These are phyloP conservation scores for Hucho hucho DNA, from an alignment of 2,113 vertebrate genomes.

Conservation along the genomic window DNA sequence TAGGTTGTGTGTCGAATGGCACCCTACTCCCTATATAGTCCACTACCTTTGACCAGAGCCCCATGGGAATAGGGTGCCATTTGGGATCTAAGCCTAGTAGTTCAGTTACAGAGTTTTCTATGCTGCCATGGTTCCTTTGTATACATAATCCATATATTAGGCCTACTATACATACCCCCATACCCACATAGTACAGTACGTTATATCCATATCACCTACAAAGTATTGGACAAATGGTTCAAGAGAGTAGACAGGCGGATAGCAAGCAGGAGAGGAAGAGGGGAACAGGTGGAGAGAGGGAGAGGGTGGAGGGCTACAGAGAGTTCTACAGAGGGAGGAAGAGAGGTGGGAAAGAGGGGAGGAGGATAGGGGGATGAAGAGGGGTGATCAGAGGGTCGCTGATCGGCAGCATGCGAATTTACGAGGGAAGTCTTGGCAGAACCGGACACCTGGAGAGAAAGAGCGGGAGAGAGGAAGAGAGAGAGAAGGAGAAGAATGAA, in stretches of 20 bases:
- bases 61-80: too few species aligned
- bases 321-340: conserved; percentile 1
- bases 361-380: conserved; percentile 1
- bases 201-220: conserved; percentile 18
- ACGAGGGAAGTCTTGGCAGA: conserved; percentile 49
- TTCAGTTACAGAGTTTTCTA: conserved; percentile 22
- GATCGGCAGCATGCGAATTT: conserved; percentile 66
- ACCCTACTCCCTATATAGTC: too few species aligned
- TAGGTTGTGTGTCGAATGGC: conserved; percentile 7
- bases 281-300: conserved; percentile 28
- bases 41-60: too few species aligned
- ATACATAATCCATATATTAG: background rate
- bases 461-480: conserved; percentile 38
- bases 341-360: conserved; percentile 26
- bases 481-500: background rate
- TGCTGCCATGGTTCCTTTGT: conserved; percentile 39
- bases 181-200: conserved; percentile 12
- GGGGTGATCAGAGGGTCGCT: conserved; percentile 29
- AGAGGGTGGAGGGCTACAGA: background rate
- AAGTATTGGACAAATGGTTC: conserved; percentile 18
- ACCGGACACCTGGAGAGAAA: conserved; percentile 40
- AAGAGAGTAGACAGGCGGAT: conserved; percentile 18
- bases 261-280: conserved; percentile 11
- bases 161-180: conserved; percentile 36
- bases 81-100: background rate